phyloP scores from a whole-genome alignment of 2,888 invertebrate species.

The Stenodema calcarata region DNA sequence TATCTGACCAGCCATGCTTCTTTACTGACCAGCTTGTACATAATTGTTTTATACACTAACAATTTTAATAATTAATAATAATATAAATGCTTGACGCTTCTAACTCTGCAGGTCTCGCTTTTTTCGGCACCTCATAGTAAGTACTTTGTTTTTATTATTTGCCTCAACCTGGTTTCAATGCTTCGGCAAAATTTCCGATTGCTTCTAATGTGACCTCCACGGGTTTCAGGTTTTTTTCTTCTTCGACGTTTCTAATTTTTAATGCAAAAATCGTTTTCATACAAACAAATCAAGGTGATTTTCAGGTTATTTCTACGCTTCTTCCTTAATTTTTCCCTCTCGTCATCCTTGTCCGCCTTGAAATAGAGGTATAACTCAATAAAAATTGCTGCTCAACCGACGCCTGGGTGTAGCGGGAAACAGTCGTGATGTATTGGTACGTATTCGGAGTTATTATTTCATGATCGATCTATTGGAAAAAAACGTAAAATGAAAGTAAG shows the following conservation, averaged over 20 bases:
- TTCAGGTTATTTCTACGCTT: not conserved
- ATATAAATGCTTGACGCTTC: not conserved
- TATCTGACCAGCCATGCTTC: slow-evolving; percentile 44
- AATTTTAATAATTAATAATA: not conserved
- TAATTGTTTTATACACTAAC: not conserved
- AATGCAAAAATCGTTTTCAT: not conserved
- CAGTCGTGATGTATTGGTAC: too few relatives aligned
- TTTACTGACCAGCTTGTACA: slow-evolving; percentile 11
- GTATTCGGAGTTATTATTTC: too few relatives aligned
- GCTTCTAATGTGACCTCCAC: not conserved
- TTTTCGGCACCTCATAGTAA: not conserved
- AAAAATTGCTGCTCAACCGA: not conserved
- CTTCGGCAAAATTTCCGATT: too few relatives aligned
- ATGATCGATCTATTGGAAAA: too few relatives aligned
- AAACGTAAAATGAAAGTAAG: too few relatives aligned
- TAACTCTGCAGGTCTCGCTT: not conserved
- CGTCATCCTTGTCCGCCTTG: not conserved
- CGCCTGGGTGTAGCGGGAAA: too few relatives aligned
- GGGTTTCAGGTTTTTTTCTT: not conserved
- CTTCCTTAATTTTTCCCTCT: not conserved
- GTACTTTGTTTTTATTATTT: not conserved
- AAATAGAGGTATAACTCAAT: not conserved
- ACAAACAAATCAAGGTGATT: not conserved
- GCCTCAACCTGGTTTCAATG: not conserved
- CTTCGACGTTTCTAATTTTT: not conserved